Percentiles rank a stretch among this genome's conserved stretches.
Conservation (phyloP, 2,797 vertebrate genomes). For the Sebastolobus alascanus region DNA sequence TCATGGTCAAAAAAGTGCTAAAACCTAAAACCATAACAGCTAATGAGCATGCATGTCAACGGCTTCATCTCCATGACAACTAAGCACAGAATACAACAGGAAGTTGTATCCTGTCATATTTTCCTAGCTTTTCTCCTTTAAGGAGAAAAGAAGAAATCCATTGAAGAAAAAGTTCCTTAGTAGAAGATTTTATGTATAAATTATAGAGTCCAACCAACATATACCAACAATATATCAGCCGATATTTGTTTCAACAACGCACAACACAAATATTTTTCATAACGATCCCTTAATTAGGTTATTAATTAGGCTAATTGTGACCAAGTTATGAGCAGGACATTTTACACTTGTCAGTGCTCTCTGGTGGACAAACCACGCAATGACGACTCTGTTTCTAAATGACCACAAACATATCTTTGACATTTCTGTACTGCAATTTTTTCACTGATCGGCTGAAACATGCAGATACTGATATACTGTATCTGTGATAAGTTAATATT, state of each 20-base stretch:
- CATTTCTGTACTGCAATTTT: not conserved
- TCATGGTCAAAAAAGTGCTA: not conserved
- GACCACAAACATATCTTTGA: not conserved
- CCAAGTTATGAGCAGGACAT: not conserved
- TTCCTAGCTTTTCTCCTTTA: not conserved
- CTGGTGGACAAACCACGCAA: constrained; percentile 35
- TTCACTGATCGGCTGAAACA: not conserved
- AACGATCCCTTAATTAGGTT: not conserved
- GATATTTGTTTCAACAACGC: not conserved
- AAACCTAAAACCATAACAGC: not conserved
- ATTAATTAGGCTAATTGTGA: not conserved
- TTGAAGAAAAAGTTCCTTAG: not conserved
- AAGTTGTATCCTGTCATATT: not conserved
- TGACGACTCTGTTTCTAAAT: not conserved
- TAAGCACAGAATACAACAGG: not conserved
- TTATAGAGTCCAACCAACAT: not conserved
- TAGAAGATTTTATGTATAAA: not conserved
- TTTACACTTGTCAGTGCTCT: constrained; percentile 16
- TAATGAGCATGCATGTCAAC: not conserved
- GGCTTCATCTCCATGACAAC: not conserved
- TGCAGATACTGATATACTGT: not conserved
- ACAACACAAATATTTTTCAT: not conserved
- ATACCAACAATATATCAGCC: not conserved
- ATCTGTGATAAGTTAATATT: not conserved
- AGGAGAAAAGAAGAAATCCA: not conserved